These are phyloP conservation scores for Musca domestica DNA, from an alignment of 1,140 invertebrate genomes.

Conservation along the genomic window DNA sequence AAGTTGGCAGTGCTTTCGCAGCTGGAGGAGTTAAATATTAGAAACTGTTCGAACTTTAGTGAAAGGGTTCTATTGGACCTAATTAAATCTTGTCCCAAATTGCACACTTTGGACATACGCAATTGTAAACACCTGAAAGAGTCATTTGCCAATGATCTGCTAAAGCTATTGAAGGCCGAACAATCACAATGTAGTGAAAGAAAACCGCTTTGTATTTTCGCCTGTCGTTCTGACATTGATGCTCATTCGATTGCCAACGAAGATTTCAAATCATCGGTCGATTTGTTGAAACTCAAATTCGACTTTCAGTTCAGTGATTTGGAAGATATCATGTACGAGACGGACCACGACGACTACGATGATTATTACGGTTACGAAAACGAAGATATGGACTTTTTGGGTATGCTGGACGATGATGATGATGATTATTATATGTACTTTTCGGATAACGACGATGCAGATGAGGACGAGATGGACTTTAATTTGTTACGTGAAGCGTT, in stretches of 20 bases:
- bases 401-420: background rate
- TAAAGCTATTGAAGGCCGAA: background rate
- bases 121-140: background rate
- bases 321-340: background rate
- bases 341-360: background rate
- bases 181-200: background rate
- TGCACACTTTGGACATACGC: background rate
- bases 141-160: background rate
- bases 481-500: background rate
- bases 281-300: background rate
- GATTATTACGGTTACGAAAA: slow-evolving; percentile 20
- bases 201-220: background rate
- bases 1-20: background rate
- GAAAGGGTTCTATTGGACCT: background rate
- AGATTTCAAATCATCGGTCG: background rate
- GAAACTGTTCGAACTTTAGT: background rate
- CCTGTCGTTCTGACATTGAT: background rate
- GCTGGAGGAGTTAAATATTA: background rate
- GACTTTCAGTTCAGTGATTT: background rate
- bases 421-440: slow-evolving; percentile 20
- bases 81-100: background rate
- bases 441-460: background rate
- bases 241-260: background rate
- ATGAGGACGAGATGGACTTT: background rate
- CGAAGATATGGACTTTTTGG: slow-evolving; percentile 3